These are phyloP conservation scores for Colletes latitarsis DNA, from an alignment of 1,140 invertebrate genomes.

Conservation along the genomic window DNA sequence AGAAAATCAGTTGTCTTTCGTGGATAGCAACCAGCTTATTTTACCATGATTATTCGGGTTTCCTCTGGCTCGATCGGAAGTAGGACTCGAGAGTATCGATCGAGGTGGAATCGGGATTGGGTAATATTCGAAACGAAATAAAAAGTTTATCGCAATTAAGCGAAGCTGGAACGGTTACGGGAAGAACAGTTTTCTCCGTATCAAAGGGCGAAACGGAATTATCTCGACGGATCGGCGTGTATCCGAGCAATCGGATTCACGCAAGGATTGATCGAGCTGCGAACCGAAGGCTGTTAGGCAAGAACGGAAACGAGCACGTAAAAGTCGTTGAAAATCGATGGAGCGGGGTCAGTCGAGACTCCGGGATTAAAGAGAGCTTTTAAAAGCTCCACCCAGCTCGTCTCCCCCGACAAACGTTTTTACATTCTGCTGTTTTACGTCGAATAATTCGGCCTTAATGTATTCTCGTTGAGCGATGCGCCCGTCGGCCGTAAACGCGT, in stretches of 20 bases:
- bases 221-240: slow-evolving; percentile 4
- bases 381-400: slow-evolving; percentile 35
- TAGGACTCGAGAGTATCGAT: background rate
- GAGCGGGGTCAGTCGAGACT: slow-evolving; percentile 35
- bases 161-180: background rate
- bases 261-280: slow-evolving; percentile 27
- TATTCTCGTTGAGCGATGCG: background rate
- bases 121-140: slow-evolving; percentile 9
- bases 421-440: slow-evolving; percentile 18
- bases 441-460: slow-evolving; percentile 37
- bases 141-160: slow-evolving; percentile 27
- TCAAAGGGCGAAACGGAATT: slow-evolving; percentile 39
- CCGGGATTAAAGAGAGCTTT: slow-evolving; percentile 49
- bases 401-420: slow-evolving; percentile 31
- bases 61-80: background rate
- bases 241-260: slow-evolving; percentile 32
- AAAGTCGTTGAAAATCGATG: slow-evolving; percentile 51
- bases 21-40: no score
- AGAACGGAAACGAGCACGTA: slow-evolving; percentile 17
- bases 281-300: slow-evolving; percentile 7
- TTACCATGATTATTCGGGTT: no score
- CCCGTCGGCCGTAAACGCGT: no score
- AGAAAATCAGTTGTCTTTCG: background rate
- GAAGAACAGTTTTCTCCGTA: slow-evolving; percentile 11
- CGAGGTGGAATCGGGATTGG: background rate